These are phyloP conservation scores for Botrylloides violaceus DNA, from an alignment of 23 tunicate genomes.

Conservation along the genomic window DNA sequence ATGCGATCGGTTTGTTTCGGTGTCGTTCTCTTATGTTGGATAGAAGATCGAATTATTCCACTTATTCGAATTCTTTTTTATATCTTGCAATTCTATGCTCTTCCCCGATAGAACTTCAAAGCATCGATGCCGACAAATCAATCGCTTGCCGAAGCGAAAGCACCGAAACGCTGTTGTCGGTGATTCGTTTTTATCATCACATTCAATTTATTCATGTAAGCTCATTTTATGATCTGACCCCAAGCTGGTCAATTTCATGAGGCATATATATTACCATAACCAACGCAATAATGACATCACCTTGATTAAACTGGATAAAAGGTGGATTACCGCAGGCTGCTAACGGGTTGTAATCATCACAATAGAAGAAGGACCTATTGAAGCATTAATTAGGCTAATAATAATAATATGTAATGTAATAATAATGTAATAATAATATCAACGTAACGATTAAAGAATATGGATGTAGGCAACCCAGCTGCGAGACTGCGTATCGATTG, in stretches of 20 bases:
- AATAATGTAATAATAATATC: no score
- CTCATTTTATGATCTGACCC: background rate
- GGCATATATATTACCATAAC: no score
- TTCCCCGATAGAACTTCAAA: slow-evolving; percentile 9
- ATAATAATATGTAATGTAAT: no score
- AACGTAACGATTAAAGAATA: no score
- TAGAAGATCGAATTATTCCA: slow-evolving; percentile 19
- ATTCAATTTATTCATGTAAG: background rate
- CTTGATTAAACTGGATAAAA: no score
- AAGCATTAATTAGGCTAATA: no score
- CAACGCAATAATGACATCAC: no score
- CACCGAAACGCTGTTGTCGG: background rate
- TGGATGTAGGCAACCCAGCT: no score
- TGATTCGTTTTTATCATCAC: background rate
- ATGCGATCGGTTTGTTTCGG: slow-evolving; percentile 13
- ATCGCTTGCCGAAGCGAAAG: background rate
- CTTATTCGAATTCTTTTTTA: slow-evolving; percentile 7
- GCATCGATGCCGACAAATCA: slow-evolving; percentile 3
- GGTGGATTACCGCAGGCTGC: no score
- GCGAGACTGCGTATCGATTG: no score
- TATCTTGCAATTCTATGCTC: background rate
- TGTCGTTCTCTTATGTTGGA: slow-evolving; percentile 1
- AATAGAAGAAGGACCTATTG: no score
- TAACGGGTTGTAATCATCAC: no score
- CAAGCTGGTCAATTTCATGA: background rate